phyloP scores from a whole-genome alignment of 2,113 vertebrate genomes.

The Piprites chloris region DNA sequence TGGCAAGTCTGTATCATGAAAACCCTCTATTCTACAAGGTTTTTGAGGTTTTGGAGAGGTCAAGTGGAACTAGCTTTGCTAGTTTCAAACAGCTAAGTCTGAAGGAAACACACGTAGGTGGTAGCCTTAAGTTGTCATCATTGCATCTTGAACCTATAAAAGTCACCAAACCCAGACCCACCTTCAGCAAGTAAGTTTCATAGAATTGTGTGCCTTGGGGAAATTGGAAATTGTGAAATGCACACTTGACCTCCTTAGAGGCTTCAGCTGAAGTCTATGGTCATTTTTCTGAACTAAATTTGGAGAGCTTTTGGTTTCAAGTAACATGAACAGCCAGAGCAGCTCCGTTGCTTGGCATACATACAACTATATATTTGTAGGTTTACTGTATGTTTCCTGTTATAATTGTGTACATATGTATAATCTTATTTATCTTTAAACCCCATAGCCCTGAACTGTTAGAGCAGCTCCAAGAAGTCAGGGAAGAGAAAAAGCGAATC shows the following conservation, averaged over 20 bases:
- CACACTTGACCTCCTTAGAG: background rate
- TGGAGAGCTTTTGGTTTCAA: background rate
- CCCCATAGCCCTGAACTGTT: constrained; percentile 86
- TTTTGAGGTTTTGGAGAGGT: background rate
- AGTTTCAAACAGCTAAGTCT: background rate
- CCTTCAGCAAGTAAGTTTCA: background rate
- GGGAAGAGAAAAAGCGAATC: constrained; percentile 94
- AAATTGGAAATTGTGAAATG: background rate
- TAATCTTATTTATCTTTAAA: background rate
- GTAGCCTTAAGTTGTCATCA: background rate
- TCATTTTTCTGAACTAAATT: background rate
- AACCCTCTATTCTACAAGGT: background rate
- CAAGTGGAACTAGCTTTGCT: background rate
- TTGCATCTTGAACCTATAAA: background rate
- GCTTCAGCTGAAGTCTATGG: background rate
- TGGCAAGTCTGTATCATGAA: background rate
- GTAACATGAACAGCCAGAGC: background rate
- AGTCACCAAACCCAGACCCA: background rate
- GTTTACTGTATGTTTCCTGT: background rate
- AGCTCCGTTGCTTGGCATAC: rapidly evolving
- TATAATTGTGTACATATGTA: background rate
- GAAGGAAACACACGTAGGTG: background rate
- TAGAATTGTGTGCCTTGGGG: background rate
- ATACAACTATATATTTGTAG: background rate
- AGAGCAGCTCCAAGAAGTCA: constrained; percentile 92